Conservation (phyloP, 2,113 vertebrate genomes). For the Ptilonorhynchus violaceus region DNA sequence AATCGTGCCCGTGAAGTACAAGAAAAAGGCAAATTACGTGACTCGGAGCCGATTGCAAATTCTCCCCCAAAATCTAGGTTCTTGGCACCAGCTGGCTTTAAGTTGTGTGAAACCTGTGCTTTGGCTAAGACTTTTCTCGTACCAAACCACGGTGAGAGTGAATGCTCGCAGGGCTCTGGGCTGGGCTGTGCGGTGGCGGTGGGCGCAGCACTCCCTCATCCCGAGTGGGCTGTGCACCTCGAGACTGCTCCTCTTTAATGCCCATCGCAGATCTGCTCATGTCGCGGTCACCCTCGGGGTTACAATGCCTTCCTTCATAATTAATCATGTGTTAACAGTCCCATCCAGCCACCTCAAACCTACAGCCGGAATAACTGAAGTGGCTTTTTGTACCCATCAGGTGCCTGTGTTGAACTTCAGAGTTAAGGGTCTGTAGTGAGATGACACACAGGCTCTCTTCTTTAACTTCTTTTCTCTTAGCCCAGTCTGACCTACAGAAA, state of each 20-base stretch:
- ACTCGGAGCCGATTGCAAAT: neutral
- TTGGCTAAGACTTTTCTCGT: neutral
- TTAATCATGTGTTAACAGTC: rapidly evolving
- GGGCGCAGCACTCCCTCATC: neutral
- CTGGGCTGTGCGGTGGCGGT: rapidly evolving
- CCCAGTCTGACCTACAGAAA: neutral
- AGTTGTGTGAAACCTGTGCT: neutral
- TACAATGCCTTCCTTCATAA: neutral
- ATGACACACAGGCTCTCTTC: rapidly evolving
- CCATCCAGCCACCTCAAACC: neutral
- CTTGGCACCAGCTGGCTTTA: neutral
- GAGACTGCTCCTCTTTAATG: neutral
- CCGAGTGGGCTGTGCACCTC: rapidly evolving
- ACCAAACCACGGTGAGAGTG: too few species aligned
- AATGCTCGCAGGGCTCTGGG: rapidly evolving
- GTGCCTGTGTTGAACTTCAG: neutral
- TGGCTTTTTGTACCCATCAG: neutral
- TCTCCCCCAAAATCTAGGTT: neutral
- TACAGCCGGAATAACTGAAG: neutral
- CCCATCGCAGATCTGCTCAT: rapidly evolving
- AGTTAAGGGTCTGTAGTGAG: neutral
- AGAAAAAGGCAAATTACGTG: neutral
- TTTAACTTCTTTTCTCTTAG: neutral
- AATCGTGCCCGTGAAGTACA: neutral
- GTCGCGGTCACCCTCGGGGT: too few species aligned